Evolutionary conservation across 2,888 invertebrate species (phyloP).

Genomic region (Camptogramma bilineatum): DNA sequence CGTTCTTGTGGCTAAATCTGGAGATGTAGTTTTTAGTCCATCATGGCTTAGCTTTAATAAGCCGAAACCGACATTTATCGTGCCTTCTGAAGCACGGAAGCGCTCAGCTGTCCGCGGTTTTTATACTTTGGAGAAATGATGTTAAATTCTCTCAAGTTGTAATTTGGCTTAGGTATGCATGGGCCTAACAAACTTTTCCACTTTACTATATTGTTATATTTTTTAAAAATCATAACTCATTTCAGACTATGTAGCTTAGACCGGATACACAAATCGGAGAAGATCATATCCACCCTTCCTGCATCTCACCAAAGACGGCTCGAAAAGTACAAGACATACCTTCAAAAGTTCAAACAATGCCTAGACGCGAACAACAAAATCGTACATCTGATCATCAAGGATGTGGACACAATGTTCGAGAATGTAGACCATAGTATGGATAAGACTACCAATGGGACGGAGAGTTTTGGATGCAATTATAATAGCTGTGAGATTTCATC

Average conservation of each 20-base stretch:
- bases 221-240: too few species aligned
- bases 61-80: too few species aligned
- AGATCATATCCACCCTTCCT: slow-evolving; percentile 90
- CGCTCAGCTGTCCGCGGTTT: too few species aligned
- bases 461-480: slow-evolving; percentile 74
- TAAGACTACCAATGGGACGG: slow-evolving; percentile 59
- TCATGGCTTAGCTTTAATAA: too few species aligned
- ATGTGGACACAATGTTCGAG: slow-evolving; percentile 94
- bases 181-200: too few species aligned
- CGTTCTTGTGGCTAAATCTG: too few species aligned
- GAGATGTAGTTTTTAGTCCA: too few species aligned
- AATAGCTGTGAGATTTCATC: slow-evolving; percentile 72
- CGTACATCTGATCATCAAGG: slow-evolving; percentile 89
- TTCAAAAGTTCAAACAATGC: slow-evolving; percentile 90
- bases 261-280: slow-evolving; percentile 91
- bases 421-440: slow-evolving; percentile 85
- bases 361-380: slow-evolving; percentile 90
- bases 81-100: too few species aligned
- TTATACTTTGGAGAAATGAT: too few species aligned
- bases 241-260: slow-evolving; percentile 90
- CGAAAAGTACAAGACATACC: slow-evolving; percentile 90
- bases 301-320: slow-evolving; percentile 91
- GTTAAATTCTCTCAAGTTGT: too few species aligned
- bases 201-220: too few species aligned
- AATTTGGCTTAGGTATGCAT: too few species aligned